Evolutionary conservation across 2,113 vertebrate genomes (phyloP).

Genomic region (Thunnus thynnus): DNA sequence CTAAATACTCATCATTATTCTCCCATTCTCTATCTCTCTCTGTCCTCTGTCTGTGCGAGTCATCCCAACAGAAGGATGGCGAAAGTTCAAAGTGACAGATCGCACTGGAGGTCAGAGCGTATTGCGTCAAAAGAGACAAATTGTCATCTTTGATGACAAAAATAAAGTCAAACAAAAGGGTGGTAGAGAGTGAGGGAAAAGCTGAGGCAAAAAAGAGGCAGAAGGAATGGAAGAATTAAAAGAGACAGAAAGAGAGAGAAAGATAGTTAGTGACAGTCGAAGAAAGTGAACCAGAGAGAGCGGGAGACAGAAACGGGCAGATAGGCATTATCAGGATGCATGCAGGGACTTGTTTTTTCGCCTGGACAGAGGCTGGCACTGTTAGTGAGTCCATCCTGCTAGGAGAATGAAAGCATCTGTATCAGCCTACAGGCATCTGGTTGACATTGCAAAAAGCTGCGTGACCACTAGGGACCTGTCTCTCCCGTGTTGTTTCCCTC

Average conservation of each 20-base stretch:
- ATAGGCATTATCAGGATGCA: conserved; percentile 42
- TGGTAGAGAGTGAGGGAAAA: conserved; percentile 3
- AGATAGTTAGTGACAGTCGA: neutral
- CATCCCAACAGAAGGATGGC: conserved; percentile 41
- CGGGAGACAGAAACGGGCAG: conserved; percentile 21
- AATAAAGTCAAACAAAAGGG: conserved; percentile 57
- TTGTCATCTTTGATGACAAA: conserved; percentile 57
- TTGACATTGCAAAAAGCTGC: conserved; percentile 69
- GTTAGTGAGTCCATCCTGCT: conserved; percentile 51
- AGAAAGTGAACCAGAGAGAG: conserved; percentile 36
- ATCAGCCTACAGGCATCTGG: conserved; percentile 68
- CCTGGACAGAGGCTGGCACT: conserved; percentile 53
- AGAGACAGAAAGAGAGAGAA: conserved; percentile 8
- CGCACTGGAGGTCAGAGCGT: conserved; percentile 46
- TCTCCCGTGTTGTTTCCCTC: conserved; percentile 50
- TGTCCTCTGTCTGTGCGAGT: conserved; percentile 39
- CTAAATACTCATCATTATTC: conserved; percentile 47
- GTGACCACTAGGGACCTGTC: conserved; percentile 64
- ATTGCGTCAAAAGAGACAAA: conserved; percentile 52
- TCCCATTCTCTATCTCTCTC: conserved; percentile 7
- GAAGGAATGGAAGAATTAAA: conserved; percentile 23
- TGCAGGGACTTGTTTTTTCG: conserved; percentile 53
- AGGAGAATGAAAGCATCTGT: conserved; percentile 65
- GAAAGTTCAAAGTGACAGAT: conserved; percentile 50
- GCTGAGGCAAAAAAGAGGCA: neutral